A percentile compares a stretch with the other conserved stretches of the same genome.
Conservation (phyloP, 1,140 invertebrate genomes). For the Galleria mellonella region DNA sequence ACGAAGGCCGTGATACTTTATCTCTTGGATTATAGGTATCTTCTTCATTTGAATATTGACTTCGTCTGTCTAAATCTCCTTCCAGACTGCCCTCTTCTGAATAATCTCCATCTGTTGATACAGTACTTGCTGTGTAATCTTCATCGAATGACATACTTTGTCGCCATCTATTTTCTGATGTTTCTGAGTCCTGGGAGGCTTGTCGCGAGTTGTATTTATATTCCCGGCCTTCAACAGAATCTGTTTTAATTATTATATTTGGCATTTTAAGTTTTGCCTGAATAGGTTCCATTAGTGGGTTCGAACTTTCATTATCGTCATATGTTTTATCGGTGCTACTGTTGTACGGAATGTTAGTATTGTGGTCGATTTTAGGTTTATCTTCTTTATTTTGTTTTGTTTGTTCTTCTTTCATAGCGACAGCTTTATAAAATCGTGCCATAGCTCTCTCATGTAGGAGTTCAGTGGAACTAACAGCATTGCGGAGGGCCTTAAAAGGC, state of each 20-base stretch:
- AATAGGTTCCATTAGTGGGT: background rate
- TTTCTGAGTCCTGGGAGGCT: slow-evolving; percentile 34
- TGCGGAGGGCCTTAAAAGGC: slow-evolving; percentile 75
- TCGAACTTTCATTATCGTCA: slow-evolving; percentile 7
- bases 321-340: slow-evolving; percentile 16
- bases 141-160: slow-evolving; percentile 69
- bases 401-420: slow-evolving; percentile 81
- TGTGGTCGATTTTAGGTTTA: slow-evolving; percentile 17
- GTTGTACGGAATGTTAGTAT: slow-evolving; percentile 50
- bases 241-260: slow-evolving; percentile 42
- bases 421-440: slow-evolving; percentile 84
- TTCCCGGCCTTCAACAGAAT: slow-evolving; percentile 41
- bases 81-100: slow-evolving; percentile 73
- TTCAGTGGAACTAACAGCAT: slow-evolving; percentile 87
- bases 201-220: slow-evolving; percentile 23
- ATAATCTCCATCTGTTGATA: slow-evolving; percentile 68
- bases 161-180: slow-evolving; percentile 44
- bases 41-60: slow-evolving; percentile 74
- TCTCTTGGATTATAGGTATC: slow-evolving; percentile 81
- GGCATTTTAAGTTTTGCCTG: slow-evolving; percentile 18
- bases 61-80: slow-evolving; percentile 74
- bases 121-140: slow-evolving; percentile 77
- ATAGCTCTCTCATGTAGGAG: slow-evolving; percentile 86
- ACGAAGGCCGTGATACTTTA: slow-evolving; percentile 42
- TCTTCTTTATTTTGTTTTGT: slow-evolving; percentile 42